Conservation (phyloP, 2,888 invertebrate genomes). For the Thymelicus acteon region DNA sequence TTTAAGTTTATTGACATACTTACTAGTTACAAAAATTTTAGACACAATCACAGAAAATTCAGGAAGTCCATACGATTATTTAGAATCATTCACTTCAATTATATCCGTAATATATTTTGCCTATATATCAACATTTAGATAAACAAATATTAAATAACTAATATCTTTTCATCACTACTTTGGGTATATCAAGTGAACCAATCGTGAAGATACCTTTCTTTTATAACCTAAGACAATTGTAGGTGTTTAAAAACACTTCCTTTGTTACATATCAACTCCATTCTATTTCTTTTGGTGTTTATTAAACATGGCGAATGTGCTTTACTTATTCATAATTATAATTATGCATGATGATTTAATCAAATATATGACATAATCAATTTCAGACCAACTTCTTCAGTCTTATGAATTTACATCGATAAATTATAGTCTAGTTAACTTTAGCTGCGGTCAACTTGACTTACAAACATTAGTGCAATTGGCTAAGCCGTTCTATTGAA, state of each 20-base stretch:
- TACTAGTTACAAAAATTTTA: too few species aligned
- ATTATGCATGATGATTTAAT: constrained; percentile 3
- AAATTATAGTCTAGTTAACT: too few species aligned
- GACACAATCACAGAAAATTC: not conserved
- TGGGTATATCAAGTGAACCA: constrained; percentile 4
- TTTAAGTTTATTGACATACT: too few species aligned
- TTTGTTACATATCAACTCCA: constrained; percentile 42
- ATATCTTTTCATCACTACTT: not conserved
- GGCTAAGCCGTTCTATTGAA: too few species aligned
- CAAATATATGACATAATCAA: too few species aligned
- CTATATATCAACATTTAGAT: not conserved
- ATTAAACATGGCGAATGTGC: constrained; percentile 21
- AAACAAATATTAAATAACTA: not conserved
- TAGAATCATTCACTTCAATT: too few species aligned
- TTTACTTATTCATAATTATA: constrained; percentile 15
- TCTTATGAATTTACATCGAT: too few species aligned
- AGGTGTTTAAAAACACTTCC: constrained; percentile 47
- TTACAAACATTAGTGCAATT: too few species aligned
- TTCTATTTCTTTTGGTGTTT: constrained; percentile 26
- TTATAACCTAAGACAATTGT: constrained; percentile 38
- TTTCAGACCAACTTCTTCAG: too few species aligned
- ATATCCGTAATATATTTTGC: not conserved
- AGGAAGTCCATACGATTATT: too few species aligned
- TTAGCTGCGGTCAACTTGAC: too few species aligned
- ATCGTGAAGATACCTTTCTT: constrained; percentile 18